phyloP scores from a whole-genome alignment of 2,113 vertebrate species.

The Nibea coibor region DNA sequence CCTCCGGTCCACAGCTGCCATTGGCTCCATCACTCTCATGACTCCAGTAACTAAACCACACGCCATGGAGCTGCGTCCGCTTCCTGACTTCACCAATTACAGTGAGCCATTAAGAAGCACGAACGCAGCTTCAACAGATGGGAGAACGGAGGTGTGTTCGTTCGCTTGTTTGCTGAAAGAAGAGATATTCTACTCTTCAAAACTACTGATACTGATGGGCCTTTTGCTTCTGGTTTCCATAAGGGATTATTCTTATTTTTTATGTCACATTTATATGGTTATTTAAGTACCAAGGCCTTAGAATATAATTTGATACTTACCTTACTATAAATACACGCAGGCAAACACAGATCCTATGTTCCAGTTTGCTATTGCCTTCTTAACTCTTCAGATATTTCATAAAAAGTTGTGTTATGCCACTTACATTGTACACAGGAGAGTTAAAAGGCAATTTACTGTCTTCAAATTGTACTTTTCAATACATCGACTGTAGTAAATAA shows the following conservation, averaged over 20 bases:
- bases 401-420: too few relatives aligned
- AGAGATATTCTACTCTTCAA: too few relatives aligned
- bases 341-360: too few relatives aligned
- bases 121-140: conserved; percentile 81
- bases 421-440: background rate
- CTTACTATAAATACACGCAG: too few relatives aligned
- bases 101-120: conserved; percentile 85
- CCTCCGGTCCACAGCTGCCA: conserved; percentile 68
- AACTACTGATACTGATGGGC: conserved; percentile 23
- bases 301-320: background rate
- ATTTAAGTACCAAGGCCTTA: background rate
- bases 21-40: conserved; percentile 81
- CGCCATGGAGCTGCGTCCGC: conserved; percentile 71
- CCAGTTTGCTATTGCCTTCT: too few relatives aligned
- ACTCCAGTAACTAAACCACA: conserved; percentile 74
- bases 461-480: background rate
- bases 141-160: conserved; percentile 79
- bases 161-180: conserved; percentile 31
- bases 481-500: background rate
- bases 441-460: background rate
- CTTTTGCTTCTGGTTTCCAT: background rate
- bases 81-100: conserved; percentile 85
- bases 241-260: background rate
- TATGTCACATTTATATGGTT: background rate
- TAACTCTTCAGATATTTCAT: too few relatives aligned